A percentile compares a stretch with the other conserved stretches of the same genome.
These are phyloP conservation scores for Syritta pipiens DNA, from an alignment of 2,888 invertebrate genomes.

Conservation along the genomic window DNA sequence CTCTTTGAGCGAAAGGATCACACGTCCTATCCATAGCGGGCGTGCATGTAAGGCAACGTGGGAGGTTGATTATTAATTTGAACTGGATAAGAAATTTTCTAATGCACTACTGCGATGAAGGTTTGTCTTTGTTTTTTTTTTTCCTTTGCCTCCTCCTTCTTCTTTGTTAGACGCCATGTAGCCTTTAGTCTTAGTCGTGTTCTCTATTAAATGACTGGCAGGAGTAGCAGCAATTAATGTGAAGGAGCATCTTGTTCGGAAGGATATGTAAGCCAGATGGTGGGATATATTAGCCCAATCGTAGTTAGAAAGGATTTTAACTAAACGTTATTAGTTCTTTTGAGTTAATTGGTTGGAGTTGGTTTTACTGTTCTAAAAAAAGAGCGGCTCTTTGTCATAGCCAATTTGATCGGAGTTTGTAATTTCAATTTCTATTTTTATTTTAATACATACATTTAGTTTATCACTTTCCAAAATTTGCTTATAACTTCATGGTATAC, in stretches of 20 bases:
- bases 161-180: no score
- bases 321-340: slow-evolving; percentile 32
- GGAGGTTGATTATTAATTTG: slow-evolving; percentile 63
- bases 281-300: slow-evolving; percentile 36
- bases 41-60: slow-evolving; percentile 9
- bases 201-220: slow-evolving; percentile 45
- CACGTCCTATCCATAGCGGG: slow-evolving; percentile 9
- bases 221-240: slow-evolving; percentile 38
- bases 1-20: slow-evolving; percentile 56
- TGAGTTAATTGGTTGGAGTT: no score
- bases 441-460: no score
- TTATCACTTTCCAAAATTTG: no score
- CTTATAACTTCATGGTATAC: no score
- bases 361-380: no score
- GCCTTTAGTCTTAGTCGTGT: neutral
- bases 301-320: slow-evolving; percentile 21
- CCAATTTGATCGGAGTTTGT: no score
- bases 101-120: slow-evolving; percentile 54
- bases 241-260: slow-evolving; percentile 40
- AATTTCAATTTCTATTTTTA: no score
- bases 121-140: neutral
- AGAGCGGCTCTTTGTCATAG: no score
- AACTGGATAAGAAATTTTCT: slow-evolving; percentile 63
- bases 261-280: slow-evolving; percentile 28
- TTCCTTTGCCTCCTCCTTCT: neutral